Conservation (phyloP, 1,140 invertebrate genomes). For the Palaemon carinicauda region DNA sequence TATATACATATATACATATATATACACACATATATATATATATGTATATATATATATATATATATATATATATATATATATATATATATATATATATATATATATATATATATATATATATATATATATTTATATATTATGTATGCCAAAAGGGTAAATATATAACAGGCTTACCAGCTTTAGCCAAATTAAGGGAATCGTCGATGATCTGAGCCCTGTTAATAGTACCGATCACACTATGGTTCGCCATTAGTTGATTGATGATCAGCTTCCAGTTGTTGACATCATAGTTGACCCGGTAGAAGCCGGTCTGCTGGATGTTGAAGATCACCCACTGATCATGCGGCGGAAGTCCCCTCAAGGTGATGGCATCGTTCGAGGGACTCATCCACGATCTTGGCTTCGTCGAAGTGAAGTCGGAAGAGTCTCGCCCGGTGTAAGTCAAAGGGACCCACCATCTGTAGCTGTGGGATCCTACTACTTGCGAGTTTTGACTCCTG, state of each 20-base stretch:
- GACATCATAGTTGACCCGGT: conserved; percentile 78
- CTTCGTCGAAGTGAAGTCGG: conserved; percentile 74
- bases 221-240: conserved; percentile 59
- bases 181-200: conserved; percentile 81
- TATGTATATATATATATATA: too few relatives aligned
- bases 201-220: conserved; percentile 68
- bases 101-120: too few relatives aligned
- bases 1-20: too few relatives aligned
- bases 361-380: background rate
- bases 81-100: too few relatives aligned
- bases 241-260: conserved; percentile 66
- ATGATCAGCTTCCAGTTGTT: conserved; percentile 72
- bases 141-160: background rate
- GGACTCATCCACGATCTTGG: conserved; percentile 73
- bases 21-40: too few relatives aligned
- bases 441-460: conserved; percentile 69
- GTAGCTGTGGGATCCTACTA: conserved; percentile 67
- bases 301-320: conserved; percentile 68
- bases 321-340: conserved; percentile 48
- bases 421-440: conserved; percentile 72
- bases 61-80: too few relatives aligned
- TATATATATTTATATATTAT: too few relatives aligned
- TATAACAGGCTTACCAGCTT: conserved; percentile 62
- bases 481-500: background rate
- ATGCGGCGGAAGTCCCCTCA: conserved; percentile 25